Evolutionary conservation across 2,888 invertebrate genomes (phyloP), one percentile per base, ranked within the genome.

Genomic region (Agrotis clavis): DNA sequence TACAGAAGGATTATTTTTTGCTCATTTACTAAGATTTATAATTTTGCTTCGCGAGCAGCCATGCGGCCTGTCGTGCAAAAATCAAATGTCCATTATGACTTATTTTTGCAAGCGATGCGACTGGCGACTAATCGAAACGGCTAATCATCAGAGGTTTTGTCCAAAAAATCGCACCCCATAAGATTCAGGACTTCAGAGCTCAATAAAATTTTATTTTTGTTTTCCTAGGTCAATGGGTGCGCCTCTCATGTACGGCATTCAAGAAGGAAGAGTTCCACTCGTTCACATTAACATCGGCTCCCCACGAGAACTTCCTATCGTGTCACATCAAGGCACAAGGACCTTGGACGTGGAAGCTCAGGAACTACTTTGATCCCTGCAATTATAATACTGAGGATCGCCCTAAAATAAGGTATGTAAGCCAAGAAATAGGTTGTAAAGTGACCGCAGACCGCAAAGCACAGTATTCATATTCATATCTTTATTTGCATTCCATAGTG

Each of bases 281-380:
- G 18, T 99, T 99, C 92, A 99, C 99, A 0, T 93, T 99, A 65
- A 99, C 99, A 0, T 99, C 99, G 16, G 99, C 99, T 0, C 99
- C 99, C 0, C 99, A 99, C 89, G 99, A 99, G 93, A 99, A 99
- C 93, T 99, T 98, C 92, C 96, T 99, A 16, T 99, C 99, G 4
- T 98, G 99, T 88, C 99, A 99, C 91, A 99, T 99, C 83, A 99
- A 99, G 84, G 97, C 97, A 0, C 97, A 97, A 90, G 98, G 99
- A 0, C 99, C 99, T 0, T 99, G 99, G 99, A 99, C 99, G 0
- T 99, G 99, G 99, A 99, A 99, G 87, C 95, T 99, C 30, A 97
- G 99, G 61, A 99, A 99, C 92, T 99, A 98, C 89, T 99, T 99
- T 88, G 99, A 99, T 93, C 99, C 99, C 0, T 98, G 98, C 92